These are phyloP conservation scores for Luidia sarsii DNA, from an alignment of 53 echinoderm and acorn worm genomes.

Conservation along the genomic window DNA sequence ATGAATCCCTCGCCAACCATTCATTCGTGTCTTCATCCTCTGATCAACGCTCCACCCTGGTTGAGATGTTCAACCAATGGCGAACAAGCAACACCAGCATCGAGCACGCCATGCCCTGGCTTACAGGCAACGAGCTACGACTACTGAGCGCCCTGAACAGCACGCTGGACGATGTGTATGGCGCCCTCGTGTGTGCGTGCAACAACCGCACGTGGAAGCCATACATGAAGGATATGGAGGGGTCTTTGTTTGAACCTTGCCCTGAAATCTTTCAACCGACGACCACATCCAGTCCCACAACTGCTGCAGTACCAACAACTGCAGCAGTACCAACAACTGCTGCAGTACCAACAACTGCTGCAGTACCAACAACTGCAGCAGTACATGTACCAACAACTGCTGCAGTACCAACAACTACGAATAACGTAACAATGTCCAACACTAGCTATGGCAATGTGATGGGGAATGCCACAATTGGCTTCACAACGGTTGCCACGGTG, in stretches of 20 bases:
- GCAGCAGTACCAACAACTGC: too few relatives aligned
- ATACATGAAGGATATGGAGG: constrained; percentile 50
- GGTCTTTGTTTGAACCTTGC: background rate
- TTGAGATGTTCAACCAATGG: constrained; percentile 74
- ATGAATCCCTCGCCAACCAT: constrained; percentile 59
- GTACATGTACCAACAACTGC: too few relatives aligned
- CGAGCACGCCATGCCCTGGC: constrained; percentile 78
- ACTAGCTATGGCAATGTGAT: too few relatives aligned
- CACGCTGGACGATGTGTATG: constrained; percentile 22
- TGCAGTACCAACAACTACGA: background rate
- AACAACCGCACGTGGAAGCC: constrained; percentile 59
- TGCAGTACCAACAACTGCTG: too few relatives aligned
- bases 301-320: too few relatives aligned
- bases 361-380: too few relatives aligned
- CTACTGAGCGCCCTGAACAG: constrained; percentile 56
- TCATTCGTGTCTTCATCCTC: constrained; percentile 54
- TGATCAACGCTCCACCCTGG: constrained; percentile 52
- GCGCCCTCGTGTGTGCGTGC: constrained; percentile 72
- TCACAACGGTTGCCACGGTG: too few relatives aligned
- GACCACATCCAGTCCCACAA: too few relatives aligned
- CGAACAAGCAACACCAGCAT: constrained; percentile 34
- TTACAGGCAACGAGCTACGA: constrained; percentile 26
- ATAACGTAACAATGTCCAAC: too few relatives aligned
- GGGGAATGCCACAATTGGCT: too few relatives aligned
- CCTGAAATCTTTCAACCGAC: too few relatives aligned